Conservation (phyloP, 2,888 invertebrate genomes). For the Colostygia pectinataria region DNA sequence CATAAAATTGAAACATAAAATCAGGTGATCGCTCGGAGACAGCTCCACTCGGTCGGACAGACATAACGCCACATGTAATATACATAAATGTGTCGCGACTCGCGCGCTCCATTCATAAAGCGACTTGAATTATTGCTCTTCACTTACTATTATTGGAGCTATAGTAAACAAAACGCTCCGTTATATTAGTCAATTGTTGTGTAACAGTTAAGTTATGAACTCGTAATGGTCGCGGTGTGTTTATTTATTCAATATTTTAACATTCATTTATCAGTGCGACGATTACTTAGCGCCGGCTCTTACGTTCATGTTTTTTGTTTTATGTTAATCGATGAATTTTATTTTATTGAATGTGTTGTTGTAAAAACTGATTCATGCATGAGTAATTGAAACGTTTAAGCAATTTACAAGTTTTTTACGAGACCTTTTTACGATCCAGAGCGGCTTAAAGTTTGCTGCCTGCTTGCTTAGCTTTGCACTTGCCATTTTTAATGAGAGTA, state of each 20-base stretch:
- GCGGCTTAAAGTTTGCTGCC: background rate
- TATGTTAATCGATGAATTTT: constrained; percentile 25
- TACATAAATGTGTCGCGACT: constrained; percentile 57
- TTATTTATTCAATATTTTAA: constrained; percentile 36
- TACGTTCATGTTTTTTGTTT: constrained; percentile 28
- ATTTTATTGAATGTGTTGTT: constrained; percentile 7
- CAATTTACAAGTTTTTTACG: constrained; percentile 14
- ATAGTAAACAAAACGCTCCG: constrained; percentile 56
- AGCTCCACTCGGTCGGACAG: constrained; percentile 16
- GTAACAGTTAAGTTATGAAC: constrained; percentile 32
- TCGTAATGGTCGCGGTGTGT: constrained; percentile 29
- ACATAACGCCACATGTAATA: constrained; percentile 45
- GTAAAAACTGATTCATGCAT: constrained; percentile 16
- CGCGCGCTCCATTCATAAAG: constrained; percentile 60
- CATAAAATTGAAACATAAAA: constrained; percentile 29
- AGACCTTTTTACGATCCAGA: constrained; percentile 1
- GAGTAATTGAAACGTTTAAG: constrained; percentile 18
- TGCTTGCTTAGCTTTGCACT: background rate
- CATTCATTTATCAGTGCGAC: constrained; percentile 32
- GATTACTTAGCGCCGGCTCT: constrained; percentile 24
- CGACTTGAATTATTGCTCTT: constrained; percentile 59
- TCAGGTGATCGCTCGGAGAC: constrained; percentile 30
- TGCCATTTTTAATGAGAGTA: background rate
- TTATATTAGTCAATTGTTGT: constrained; percentile 40
- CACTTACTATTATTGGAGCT: constrained; percentile 51